Conservation (phyloP, 2,888 invertebrate genomes). For the Phrixothrix hirtus region DNA sequence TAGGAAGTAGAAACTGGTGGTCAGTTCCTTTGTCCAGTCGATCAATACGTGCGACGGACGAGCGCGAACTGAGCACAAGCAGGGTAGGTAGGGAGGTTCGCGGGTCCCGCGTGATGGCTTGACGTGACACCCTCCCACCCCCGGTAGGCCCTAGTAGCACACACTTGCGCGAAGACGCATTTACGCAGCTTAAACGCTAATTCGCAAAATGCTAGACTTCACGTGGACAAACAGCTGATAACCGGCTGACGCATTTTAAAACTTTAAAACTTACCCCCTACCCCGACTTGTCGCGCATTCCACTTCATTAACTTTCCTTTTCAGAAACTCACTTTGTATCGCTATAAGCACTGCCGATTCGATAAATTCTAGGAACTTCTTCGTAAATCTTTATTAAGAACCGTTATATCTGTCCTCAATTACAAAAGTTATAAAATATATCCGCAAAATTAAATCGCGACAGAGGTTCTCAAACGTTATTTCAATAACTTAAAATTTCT, state of each 20-base stretch:
- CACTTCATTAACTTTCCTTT: constrained; percentile 5
- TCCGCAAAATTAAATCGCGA: too few species aligned
- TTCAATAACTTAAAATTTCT: too few species aligned
- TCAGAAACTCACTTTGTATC: too few species aligned
- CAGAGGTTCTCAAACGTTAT: too few species aligned
- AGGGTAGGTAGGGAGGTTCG: constrained; percentile 46
- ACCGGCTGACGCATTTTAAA: constrained; percentile 27
- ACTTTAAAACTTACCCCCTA: constrained; percentile 20
- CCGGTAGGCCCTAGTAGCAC: constrained; percentile 50
- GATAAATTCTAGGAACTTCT: too few species aligned
- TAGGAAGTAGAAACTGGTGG: constrained; percentile 55
- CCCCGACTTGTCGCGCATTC: constrained; percentile 28
- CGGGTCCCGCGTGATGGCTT: constrained; percentile 58
- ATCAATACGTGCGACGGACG: constrained; percentile 54
- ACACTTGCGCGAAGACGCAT: constrained; percentile 52
- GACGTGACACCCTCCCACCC: constrained; percentile 65
- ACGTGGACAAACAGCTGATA: constrained; percentile 36
- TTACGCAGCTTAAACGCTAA: constrained; percentile 47
- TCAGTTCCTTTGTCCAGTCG: constrained; percentile 59
- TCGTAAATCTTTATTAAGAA: too few species aligned
- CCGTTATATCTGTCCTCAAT: too few species aligned
- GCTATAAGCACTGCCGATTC: too few species aligned
- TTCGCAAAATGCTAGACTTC: constrained; percentile 31
- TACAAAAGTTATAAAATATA: too few species aligned
- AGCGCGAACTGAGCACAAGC: constrained; percentile 51